Evolutionary conservation across 2,888 invertebrate genomes (phyloP).

Genomic region (Anarsia innoxiella): DNA sequence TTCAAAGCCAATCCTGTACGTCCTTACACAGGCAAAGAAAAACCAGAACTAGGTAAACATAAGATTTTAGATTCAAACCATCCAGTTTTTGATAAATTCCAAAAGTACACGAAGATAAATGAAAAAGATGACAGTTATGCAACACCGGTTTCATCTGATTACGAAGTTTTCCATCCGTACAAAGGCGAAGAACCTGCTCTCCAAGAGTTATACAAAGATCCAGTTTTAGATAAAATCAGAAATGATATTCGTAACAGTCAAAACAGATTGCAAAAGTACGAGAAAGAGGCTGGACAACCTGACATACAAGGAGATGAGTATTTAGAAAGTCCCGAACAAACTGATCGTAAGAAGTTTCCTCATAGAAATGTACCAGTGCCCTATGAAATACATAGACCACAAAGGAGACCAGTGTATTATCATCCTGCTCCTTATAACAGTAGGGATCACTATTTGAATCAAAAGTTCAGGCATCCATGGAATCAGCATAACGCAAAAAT

Average conservation of each 20-base stretch:
- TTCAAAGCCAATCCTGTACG: constrained; percentile 48
- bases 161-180: constrained; percentile 64
- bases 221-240: constrained; percentile 48
- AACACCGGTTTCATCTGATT: constrained; percentile 41
- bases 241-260: constrained; percentile 45
- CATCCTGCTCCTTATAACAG: constrained; percentile 28
- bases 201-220: constrained; percentile 51
- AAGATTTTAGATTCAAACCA: constrained; percentile 37
- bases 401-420: constrained; percentile 57
- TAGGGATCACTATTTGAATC: constrained; percentile 46
- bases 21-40: constrained; percentile 40
- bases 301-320: constrained; percentile 51
- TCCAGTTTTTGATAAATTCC: constrained; percentile 37
- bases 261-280: constrained; percentile 46
- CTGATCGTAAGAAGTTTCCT: constrained; percentile 47
- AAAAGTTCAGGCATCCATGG: constrained; percentile 60
- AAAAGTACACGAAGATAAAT: constrained; percentile 38
- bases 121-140: constrained; percentile 25
- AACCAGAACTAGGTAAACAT: constrained; percentile 50
- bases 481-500: constrained; percentile 59
- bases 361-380: constrained; percentile 46
- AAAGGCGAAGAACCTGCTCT: constrained; percentile 54
- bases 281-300: constrained; percentile 47
- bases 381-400: constrained; percentile 57
- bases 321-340: constrained; percentile 50